A percentile compares a stretch with the other conserved stretches of the same genome.
Evolutionary conservation across 2,797 vertebrate genomes (phyloP).

Genomic region (Pseudopleuronectes americanus): DNA sequence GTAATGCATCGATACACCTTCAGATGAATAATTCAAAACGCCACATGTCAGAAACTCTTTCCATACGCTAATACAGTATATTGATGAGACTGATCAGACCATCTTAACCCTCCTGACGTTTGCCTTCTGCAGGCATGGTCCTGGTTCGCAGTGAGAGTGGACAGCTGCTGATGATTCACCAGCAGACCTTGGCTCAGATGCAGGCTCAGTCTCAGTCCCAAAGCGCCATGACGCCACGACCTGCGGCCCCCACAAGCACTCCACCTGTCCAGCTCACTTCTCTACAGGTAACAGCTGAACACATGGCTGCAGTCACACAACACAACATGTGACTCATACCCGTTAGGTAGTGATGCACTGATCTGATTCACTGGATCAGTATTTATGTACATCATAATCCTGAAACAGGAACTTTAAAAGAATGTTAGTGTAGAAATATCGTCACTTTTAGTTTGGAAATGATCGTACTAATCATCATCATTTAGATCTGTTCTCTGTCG

Average conservation of each 20-base stretch:
- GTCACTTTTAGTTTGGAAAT: no score
- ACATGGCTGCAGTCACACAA: background rate
- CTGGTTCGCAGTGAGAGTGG: slow-evolving; percentile 95
- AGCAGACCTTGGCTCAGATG: slow-evolving; percentile 94
- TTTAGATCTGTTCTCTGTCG: no score
- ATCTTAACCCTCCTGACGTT: slow-evolving; percentile 12
- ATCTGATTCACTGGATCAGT: background rate
- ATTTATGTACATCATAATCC: no score
- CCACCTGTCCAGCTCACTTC: slow-evolving; percentile 91
- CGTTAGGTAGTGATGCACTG: background rate
- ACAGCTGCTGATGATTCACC: slow-evolving; percentile 95
- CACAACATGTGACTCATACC: slow-evolving; percentile 15
- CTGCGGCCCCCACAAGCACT: slow-evolving; percentile 90
- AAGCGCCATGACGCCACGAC: slow-evolving; percentile 90
- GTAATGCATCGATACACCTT: background rate
- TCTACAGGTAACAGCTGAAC: slow-evolving; percentile 84
- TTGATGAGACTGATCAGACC: background rate
- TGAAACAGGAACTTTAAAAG: no score
- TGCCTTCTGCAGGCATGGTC: slow-evolving; percentile 89
- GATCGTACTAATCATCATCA: no score
- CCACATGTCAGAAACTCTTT: background rate
- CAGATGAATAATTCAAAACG: background rate
- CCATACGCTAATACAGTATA: background rate
- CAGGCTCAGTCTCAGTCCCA: slow-evolving; percentile 95
- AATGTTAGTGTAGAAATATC: no score